Evolutionary conservation across 2,888 invertebrate genomes (phyloP).

Genomic region (Ectemnius cavifrons): DNA sequence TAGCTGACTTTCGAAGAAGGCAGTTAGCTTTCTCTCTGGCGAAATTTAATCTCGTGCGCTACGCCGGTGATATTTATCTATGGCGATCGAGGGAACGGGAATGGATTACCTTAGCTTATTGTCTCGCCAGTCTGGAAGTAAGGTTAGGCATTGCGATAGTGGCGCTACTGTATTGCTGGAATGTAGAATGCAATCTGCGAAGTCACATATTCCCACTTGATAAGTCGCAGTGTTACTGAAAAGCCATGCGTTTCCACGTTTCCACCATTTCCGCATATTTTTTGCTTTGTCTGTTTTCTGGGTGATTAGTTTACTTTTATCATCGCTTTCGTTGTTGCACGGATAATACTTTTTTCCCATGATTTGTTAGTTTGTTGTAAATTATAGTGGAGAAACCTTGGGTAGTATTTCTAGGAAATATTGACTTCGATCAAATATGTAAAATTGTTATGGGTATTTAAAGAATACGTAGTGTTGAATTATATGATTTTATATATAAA

Average conservation of each 20-base stretch:
- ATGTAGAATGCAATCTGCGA: background rate
- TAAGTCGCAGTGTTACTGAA: slow-evolving; percentile 6
- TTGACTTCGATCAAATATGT: no score
- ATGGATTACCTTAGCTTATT: slow-evolving; percentile 28
- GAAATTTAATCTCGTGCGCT: slow-evolving; percentile 22
- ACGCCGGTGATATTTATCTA: slow-evolving; percentile 32
- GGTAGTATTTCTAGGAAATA: no score
- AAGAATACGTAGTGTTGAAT: no score
- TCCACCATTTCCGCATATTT: no score
- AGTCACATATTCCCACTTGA: slow-evolving; percentile 22
- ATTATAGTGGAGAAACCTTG: no score
- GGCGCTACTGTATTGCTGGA: background rate
- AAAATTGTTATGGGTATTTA: no score
- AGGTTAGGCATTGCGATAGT: background rate
- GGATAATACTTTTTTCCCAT: no score
- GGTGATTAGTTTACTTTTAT: no score
- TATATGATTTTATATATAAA: no score
- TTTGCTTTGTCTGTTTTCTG: no score
- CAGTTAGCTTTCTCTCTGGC: slow-evolving; percentile 16
- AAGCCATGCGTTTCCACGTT: slow-evolving; percentile 8
- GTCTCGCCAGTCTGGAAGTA: slow-evolving; percentile 12
- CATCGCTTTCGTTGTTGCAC: no score
- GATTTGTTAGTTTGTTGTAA: no score
- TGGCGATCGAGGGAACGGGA: slow-evolving; percentile 15
- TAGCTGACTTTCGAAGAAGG: slow-evolving; percentile 4